These are phyloP conservation scores for Actias luna DNA, from an alignment of 2,888 invertebrate species.

Conservation along the genomic window DNA sequence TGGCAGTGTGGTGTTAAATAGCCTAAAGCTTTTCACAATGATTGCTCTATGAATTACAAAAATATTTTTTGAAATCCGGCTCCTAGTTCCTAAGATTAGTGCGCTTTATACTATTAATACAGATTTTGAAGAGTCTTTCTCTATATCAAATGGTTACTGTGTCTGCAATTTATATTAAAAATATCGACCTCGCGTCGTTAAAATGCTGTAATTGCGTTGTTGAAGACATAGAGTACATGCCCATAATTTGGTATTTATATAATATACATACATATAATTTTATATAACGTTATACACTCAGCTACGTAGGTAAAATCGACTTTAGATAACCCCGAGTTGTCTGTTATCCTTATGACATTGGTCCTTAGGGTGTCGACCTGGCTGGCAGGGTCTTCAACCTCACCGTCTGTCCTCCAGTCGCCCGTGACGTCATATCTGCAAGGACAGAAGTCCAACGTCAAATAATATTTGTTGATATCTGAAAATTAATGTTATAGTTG, in stretches of 20 bases:
- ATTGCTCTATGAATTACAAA: too few species aligned
- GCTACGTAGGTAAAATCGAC: conserved; percentile 6
- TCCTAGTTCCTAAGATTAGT: too few species aligned
- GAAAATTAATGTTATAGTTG: too few species aligned
- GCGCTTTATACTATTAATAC: too few species aligned
- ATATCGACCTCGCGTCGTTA: too few species aligned
- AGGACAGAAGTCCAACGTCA: conserved; percentile 13
- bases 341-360: conserved; percentile 51
- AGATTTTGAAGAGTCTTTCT: too few species aligned
- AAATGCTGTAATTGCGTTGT: too few species aligned
- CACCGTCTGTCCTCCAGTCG: conserved; percentile 14
- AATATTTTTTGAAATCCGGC: too few species aligned
- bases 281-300: neutral
- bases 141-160: too few species aligned
- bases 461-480: neutral
- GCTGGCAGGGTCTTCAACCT: conserved; percentile 37
- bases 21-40: too few species aligned
- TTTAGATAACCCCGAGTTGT: conserved; percentile 9
- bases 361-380: conserved; percentile 45
- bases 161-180: too few species aligned
- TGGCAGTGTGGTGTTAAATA: too few species aligned
- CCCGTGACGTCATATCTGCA: conserved; percentile 11
- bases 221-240: neutral
- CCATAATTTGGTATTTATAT: neutral
- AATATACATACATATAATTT: neutral